Evolutionary conservation across 2,797 vertebrate species (phyloP).

Genomic region (Cossypha heuglini): DNA sequence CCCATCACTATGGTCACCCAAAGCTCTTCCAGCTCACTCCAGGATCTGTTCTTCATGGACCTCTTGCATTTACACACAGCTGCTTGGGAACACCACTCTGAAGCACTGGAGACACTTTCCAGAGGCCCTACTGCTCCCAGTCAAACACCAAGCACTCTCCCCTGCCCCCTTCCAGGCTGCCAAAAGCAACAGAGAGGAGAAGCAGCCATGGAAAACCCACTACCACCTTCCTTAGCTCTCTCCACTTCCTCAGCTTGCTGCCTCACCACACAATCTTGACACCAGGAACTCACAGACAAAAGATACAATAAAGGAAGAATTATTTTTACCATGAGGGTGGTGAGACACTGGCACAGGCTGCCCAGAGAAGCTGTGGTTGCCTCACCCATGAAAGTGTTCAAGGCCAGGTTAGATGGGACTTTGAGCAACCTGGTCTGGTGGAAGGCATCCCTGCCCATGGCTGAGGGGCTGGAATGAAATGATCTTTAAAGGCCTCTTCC

Average conservation of each 20-base stretch:
- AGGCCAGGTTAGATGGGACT: not conserved
- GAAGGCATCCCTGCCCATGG: not conserved
- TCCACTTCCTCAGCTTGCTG: not conserved
- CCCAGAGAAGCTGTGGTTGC: not conserved
- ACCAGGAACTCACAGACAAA: not conserved
- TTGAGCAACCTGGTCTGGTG: not conserved
- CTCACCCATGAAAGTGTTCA: not conserved
- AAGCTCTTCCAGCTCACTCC: not conserved
- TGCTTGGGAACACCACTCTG: not conserved
- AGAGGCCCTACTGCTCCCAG: not conserved
- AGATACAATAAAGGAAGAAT: not conserved
- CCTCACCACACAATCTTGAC: not conserved
- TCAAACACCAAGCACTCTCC: not conserved
- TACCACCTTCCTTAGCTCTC: not conserved
- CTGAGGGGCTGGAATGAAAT: rapidly evolving
- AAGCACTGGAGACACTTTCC: not conserved
- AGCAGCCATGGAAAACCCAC: not conserved
- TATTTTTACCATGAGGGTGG: not conserved
- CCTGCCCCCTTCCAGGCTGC: not conserved
- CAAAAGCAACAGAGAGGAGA: not conserved
- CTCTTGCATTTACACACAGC: not conserved
- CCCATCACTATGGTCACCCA: not conserved
- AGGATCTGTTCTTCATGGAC: not conserved
- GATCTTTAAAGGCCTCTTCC: not conserved
- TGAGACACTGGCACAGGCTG: not conserved